Conservation (phyloP, 1,140 invertebrate species). For the Drosophila fuyamai region DNA sequence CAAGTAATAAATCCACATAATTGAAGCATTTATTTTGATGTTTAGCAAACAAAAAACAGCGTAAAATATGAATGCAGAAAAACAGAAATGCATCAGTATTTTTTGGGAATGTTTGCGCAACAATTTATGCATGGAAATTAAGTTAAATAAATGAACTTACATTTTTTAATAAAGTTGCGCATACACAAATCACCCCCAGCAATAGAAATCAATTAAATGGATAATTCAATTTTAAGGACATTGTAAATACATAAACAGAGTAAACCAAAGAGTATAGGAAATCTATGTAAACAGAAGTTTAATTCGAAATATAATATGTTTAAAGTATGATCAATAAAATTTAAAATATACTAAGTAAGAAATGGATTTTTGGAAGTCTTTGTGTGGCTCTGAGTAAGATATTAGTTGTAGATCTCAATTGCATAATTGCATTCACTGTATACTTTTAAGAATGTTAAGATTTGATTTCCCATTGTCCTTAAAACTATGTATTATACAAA, state of each 20-base stretch:
- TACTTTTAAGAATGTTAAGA: neutral
- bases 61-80: neutral
- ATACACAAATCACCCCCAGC: conserved; percentile 13
- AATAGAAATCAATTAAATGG: conserved; percentile 25
- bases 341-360: neutral
- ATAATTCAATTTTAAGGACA: conserved; percentile 30
- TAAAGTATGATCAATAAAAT: conserved; percentile 6
- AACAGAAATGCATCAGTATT: conserved; percentile 5
- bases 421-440: too few relatives aligned
- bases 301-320: conserved; percentile 32
- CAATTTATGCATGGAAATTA: conserved; percentile 37
- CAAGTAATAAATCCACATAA: conserved; percentile 52
- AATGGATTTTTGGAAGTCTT: neutral
- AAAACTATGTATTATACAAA: conserved; percentile 10
- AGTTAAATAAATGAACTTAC: conserved; percentile 30
- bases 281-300: conserved; percentile 11
- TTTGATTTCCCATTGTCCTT: neutral
- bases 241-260: conserved; percentile 35
- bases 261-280: conserved; percentile 35
- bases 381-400: conserved; percentile 9
- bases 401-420: neutral
- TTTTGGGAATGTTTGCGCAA: conserved; percentile 22
- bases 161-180: conserved; percentile 22
- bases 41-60: conserved; percentile 24
- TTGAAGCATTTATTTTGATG: conserved; percentile 65